These are phyloP conservation scores for Alectura lathami DNA, from an alignment of 2,113 vertebrate species.

Conservation along the genomic window DNA sequence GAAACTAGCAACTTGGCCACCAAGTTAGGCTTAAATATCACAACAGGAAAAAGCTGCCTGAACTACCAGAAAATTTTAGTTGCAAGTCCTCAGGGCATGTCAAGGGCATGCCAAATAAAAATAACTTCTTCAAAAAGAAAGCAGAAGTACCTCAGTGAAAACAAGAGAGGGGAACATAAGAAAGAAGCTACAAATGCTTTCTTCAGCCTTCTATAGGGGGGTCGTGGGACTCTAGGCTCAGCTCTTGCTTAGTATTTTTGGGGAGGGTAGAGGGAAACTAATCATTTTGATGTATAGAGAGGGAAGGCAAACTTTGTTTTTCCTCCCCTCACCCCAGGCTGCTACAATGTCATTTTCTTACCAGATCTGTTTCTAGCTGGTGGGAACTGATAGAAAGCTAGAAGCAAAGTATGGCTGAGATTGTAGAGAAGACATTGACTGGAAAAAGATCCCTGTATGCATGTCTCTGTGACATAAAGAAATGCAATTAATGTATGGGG, in stretches of 20 bases:
- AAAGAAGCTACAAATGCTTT: not conserved
- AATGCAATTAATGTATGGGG: rapidly evolving
- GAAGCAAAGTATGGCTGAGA: not conserved
- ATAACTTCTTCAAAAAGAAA: not conserved
- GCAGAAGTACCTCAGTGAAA: not conserved
- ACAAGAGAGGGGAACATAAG: not conserved
- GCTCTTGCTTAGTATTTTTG: not conserved
- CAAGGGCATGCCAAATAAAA: not conserved
- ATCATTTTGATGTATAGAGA: not conserved
- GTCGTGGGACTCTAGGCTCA: not conserved
- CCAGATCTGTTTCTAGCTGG: not conserved
- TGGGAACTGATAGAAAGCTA: not conserved
- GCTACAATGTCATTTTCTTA: not conserved
- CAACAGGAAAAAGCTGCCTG: not conserved
- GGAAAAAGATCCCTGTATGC: rapidly evolving
- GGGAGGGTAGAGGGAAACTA: not conserved
- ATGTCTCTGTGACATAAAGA: not conserved
- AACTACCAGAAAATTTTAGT: not conserved
- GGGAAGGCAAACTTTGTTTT: not conserved
- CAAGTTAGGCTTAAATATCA: not conserved
- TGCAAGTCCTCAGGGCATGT: not conserved
- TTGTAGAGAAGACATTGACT: not conserved
- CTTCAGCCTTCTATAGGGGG: not conserved
- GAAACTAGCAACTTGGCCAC: constrained; percentile 3
- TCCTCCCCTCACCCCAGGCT: not conserved